Conservation (phyloP, 2,888 invertebrate species). For the Tortrix viridana region DNA sequence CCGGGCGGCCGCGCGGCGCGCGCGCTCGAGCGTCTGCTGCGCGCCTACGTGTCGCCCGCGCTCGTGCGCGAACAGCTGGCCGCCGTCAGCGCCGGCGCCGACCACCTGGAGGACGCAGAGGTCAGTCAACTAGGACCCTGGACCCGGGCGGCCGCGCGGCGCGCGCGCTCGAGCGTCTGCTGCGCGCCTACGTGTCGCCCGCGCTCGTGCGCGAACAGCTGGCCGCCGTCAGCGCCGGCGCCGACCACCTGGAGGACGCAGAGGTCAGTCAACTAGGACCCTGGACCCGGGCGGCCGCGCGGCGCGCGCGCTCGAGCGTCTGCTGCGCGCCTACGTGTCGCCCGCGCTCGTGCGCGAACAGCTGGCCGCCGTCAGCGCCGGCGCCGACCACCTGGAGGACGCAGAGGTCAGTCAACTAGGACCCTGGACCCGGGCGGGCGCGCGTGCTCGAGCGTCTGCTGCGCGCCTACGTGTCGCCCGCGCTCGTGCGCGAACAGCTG, state of each 20-base stretch:
- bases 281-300: conserved; percentile 47
- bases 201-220: conserved; percentile 59
- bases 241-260: no score
- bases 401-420: no score
- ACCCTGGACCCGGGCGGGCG: no score
- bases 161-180: conserved; percentile 37
- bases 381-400: no score
- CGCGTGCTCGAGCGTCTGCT: conserved; percentile 88
- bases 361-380: conserved; percentile 8
- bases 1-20: conserved; percentile 3
- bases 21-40: conserved; percentile 39
- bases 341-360: conserved; percentile 55
- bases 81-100: no score
- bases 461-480: conserved; percentile 76
- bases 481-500: conserved; percentile 55
- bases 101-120: no score
- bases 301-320: conserved; percentile 88
- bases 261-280: no score
- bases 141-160: not conserved
- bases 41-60: conserved; percentile 90
- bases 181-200: conserved; percentile 89
- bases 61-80: conserved; percentile 52
- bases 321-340: conserved; percentile 82
- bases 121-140: no score
- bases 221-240: no score